A percentile compares a stretch with the other conserved stretches of the same genome.
These are phyloP conservation scores for Poeciliopsis retropinna DNA, from an alignment of 2,113 vertebrate genomes.

Conservation along the genomic window DNA sequence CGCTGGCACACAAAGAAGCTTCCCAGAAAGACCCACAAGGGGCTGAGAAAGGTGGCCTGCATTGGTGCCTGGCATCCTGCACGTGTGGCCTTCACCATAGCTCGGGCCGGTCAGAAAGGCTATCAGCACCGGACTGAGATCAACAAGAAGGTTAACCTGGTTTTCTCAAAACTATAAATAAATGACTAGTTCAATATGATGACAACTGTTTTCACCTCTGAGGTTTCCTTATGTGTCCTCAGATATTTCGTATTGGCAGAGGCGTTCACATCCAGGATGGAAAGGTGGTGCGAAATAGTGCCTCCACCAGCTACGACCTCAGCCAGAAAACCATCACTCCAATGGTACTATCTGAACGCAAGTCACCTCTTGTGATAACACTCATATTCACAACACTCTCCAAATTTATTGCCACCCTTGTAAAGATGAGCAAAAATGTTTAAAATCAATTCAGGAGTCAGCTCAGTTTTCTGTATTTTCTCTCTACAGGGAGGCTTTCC, in stretches of 20 bases:
- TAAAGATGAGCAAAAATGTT: not conserved
- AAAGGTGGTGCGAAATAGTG: constrained; percentile 92
- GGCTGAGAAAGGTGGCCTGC: constrained; percentile 95
- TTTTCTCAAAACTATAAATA: no score
- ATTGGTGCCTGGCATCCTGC: constrained; percentile 98
- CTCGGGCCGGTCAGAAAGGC: constrained; percentile 94
- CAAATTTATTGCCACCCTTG: not conserved
- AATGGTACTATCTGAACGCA: constrained; percentile 80
- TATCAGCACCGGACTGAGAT: constrained; percentile 96
- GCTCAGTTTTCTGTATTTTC: not conserved
- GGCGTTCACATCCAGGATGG: constrained; percentile 93
- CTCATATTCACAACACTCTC: not conserved
- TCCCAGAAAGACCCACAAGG: constrained; percentile 95
- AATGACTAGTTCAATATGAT: no score
- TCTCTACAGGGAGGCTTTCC: constrained; percentile 90
- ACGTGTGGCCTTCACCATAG: constrained; percentile 90
- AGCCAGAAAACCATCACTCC: constrained; percentile 96
- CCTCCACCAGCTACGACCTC: constrained; percentile 91
- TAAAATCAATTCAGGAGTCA: no score
- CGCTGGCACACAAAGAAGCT: constrained; percentile 96
- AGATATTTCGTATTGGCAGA: constrained; percentile 94
- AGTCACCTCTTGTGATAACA: not conserved
- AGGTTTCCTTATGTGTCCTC: not conserved
- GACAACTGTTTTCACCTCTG: no score
- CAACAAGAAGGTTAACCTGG: constrained; percentile 90